Evolutionary conservation across 2,797 vertebrate species (phyloP).

Genomic region (Myripristis jacobus): DNA sequence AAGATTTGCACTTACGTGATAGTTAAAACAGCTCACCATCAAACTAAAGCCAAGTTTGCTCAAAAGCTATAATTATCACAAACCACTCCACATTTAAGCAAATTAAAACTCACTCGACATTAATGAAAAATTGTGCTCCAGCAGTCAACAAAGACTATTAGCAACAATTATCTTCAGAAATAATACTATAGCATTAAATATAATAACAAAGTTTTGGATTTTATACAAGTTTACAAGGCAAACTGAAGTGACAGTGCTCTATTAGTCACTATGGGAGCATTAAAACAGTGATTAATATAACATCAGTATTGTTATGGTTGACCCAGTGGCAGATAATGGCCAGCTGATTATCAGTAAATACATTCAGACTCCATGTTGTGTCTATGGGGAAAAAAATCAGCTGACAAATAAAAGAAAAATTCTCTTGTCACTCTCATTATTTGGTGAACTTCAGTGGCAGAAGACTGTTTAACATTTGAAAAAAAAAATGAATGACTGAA

Average conservation of each 20-base stretch:
- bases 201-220: slow-evolving; percentile 24
- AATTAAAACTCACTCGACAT: slow-evolving; percentile 48
- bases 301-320: slow-evolving; percentile 8
- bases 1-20: slow-evolving; percentile 25
- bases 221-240: slow-evolving; percentile 69
- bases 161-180: slow-evolving; percentile 50
- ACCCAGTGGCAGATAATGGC: slow-evolving; percentile 26
- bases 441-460: slow-evolving; percentile 56
- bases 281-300: slow-evolving; percentile 43
- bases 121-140: slow-evolving; percentile 42
- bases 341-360: slow-evolving; percentile 43
- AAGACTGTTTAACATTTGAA: slow-evolving; percentile 62
- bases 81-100: slow-evolving; percentile 50
- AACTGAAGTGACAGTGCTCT: slow-evolving; percentile 44
- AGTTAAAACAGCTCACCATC: slow-evolving; percentile 11
- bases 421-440: slow-evolving; percentile 36
- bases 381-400: not conserved
- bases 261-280: slow-evolving; percentile 32
- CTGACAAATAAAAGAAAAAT: not conserved
- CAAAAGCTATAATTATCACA: slow-evolving; percentile 47
- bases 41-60: slow-evolving; percentile 35
- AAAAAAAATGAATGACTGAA: slow-evolving; percentile 15
- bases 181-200: slow-evolving; percentile 51
- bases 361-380: slow-evolving; percentile 56
- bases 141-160: slow-evolving; percentile 40